Evolutionary conservation across 2,113 vertebrate genomes (phyloP).

Genomic region (Coturnix japonica): DNA sequence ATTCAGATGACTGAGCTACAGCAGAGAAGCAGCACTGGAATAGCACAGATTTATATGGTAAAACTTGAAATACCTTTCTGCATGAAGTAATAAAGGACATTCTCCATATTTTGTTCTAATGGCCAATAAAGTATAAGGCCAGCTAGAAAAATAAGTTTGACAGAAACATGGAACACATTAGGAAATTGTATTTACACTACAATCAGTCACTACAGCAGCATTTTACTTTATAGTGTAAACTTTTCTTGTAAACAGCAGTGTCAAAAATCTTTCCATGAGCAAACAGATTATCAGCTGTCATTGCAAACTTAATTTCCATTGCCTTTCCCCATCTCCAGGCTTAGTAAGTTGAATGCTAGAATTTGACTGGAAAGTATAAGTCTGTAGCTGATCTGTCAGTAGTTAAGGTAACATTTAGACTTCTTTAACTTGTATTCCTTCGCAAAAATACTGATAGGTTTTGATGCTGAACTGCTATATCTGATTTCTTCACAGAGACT

Average conservation of each 20-base stretch:
- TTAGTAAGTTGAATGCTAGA: background rate
- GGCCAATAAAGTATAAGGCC: conserved; percentile 61
- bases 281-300: conserved; percentile 63
- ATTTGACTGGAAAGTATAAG: background rate
- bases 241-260: conserved; percentile 41
- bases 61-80: conserved; percentile 73
- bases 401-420: background rate
- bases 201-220: conserved; percentile 47
- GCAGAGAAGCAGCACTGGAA: conserved; percentile 18
- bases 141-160: conserved; percentile 59
- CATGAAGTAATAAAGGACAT: conserved; percentile 63
- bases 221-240: conserved; percentile 61
- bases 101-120: conserved; percentile 65
- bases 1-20: conserved; percentile 62
- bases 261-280: conserved; percentile 61
- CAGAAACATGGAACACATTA: conserved; percentile 31
- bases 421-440: background rate
- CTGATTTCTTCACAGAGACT: background rate
- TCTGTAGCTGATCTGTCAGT: background rate
- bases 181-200: conserved; percentile 60
- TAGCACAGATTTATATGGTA: conserved; percentile 56
- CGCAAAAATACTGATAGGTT: background rate
- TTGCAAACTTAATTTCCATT: conserved; percentile 58
- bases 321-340: conserved; percentile 38
- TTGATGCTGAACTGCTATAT: background rate